A percentile compares a stretch with the other conserved stretches of the same genome.
Evolutionary conservation across 1,140 invertebrate genomes (phyloP).

Genomic region (Drosophila obscura): DNA sequence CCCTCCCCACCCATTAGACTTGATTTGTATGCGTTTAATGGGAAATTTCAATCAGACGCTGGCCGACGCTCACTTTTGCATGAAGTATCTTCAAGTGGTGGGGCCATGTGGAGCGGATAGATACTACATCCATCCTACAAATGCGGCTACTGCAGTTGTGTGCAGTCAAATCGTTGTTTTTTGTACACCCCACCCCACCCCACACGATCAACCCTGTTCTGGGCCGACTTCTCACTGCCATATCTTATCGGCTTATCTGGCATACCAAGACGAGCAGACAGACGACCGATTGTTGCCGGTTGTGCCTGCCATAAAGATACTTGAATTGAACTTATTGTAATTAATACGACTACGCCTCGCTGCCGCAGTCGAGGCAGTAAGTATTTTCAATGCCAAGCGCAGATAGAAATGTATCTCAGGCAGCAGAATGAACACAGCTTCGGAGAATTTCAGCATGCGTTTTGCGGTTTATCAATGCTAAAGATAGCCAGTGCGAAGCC

Average conservation of each 20-base stretch:
- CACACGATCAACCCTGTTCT: background rate
- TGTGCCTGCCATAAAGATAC: constrained; percentile 49
- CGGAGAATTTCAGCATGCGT: constrained; percentile 44
- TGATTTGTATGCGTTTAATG: constrained; percentile 38
- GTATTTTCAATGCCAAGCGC: constrained; percentile 40
- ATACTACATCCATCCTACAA: constrained; percentile 33
- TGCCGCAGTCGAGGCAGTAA: background rate
- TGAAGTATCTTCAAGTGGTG: constrained; percentile 48
- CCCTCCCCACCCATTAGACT: constrained; percentile 19
- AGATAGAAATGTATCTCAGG: constrained; percentile 55
- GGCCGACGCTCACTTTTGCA: constrained; percentile 33
- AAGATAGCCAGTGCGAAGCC: constrained; percentile 56
- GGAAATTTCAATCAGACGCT: constrained; percentile 51
- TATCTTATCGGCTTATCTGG: constrained; percentile 73
- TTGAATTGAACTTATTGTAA: constrained; percentile 71
- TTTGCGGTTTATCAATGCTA: constrained; percentile 68
- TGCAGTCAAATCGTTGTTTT: constrained; percentile 21
- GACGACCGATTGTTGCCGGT: constrained; percentile 37
- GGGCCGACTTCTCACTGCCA: constrained; percentile 14
- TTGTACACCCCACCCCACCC: background rate
- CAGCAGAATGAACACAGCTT: constrained; percentile 27
- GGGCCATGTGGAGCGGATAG: constrained; percentile 44
- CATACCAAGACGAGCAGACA: constrained; percentile 53
- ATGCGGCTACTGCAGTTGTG: constrained; percentile 26
- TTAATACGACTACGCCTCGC: constrained; percentile 53